Conservation (phyloP, 35 echinoderm and acorn worm species). For the Acanthaster planci region DNA sequence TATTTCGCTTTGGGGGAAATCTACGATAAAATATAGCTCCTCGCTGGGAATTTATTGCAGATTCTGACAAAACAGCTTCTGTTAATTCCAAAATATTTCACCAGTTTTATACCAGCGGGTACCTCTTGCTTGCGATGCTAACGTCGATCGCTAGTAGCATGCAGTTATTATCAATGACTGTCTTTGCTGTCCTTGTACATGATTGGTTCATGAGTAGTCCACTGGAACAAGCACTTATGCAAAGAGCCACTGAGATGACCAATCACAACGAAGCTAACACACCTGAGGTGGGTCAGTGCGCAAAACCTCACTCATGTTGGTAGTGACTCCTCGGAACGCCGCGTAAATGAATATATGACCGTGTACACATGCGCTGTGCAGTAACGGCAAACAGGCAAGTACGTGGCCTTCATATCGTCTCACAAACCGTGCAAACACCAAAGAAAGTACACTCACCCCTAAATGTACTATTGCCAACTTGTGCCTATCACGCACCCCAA, state of each 20-base stretch:
- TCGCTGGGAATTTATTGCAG: too few relatives aligned
- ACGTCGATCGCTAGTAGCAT: neutral
- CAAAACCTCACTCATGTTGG: neutral
- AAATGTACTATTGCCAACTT: slow-evolving; percentile 8
- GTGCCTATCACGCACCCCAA: neutral
- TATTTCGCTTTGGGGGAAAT: too few relatives aligned
- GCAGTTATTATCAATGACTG: slow-evolving; percentile 17
- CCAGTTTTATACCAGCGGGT: neutral
- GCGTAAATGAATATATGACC: neutral
- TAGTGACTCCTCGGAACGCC: neutral
- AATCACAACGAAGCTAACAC: neutral
- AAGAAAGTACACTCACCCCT: slow-evolving; percentile 26
- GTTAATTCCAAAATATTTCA: neutral
- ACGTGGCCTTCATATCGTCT: slow-evolving; percentile 23
- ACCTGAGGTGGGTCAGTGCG: slow-evolving; percentile 31
- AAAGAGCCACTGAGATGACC: neutral
- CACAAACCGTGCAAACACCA: slow-evolving; percentile 31
- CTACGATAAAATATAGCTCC: too few relatives aligned
- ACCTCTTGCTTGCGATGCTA: neutral
- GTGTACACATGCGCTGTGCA: slow-evolving; percentile 5
- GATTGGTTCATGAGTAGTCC: slow-evolving; percentile 14
- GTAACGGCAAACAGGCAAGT: neutral
- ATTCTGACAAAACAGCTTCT: neutral
- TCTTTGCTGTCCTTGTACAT: slow-evolving; percentile 2
- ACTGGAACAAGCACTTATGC: slow-evolving; percentile 23